Base-by-base conservation (phyloP, 1,140 invertebrate species). In the Vanessa atalanta region DNA sequence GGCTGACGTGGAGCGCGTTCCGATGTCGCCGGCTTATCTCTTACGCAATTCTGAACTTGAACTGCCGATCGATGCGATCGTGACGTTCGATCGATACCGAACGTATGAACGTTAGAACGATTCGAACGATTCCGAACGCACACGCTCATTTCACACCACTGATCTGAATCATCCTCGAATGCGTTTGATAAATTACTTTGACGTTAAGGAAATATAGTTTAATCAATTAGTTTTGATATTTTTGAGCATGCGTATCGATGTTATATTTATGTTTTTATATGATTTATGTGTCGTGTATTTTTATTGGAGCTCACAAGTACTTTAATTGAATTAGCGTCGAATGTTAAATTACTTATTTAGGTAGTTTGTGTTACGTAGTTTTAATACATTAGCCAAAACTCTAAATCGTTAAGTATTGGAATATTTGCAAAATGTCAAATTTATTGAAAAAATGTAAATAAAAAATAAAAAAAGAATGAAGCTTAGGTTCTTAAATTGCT, bases 21-120 rank as follows among this genome's bases (percentile, higher is more conserved):
- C 66, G 48, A 55, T 47, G 66, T 68, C 66, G 66, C 66, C 55
- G 66, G 66, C 31, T 68, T 57, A 68, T 68, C 51, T 57, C 66
- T 68, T 68, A 68, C 66, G 66, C 66, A 68, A 68, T 55, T 60
- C 31, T 23, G 53, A 57, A 57, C 53, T 68, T 68, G 66, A 47
- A 47, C 66, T 61, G 15, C 13, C 57, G 57, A 55, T 55, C 53
- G 53, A 11, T 20, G 53, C 53, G 53, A 61, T 61, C 31, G 15
- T n/a, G 23, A 61, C 23, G 6, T 37, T 11, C 55, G 53, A 68
- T 68, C 66, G 66, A 68, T 68, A 68, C 20, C 43, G 48, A 43
- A 57, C 55, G 57, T 5, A 37, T 31, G 66, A 68, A 57, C 66
- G 66, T 47, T 57, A 47, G 65, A 53, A 57, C 53, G 53, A 20